Conservation (phyloP, 2,113 vertebrate genomes). For the Gallinago paraguaiae region DNA sequence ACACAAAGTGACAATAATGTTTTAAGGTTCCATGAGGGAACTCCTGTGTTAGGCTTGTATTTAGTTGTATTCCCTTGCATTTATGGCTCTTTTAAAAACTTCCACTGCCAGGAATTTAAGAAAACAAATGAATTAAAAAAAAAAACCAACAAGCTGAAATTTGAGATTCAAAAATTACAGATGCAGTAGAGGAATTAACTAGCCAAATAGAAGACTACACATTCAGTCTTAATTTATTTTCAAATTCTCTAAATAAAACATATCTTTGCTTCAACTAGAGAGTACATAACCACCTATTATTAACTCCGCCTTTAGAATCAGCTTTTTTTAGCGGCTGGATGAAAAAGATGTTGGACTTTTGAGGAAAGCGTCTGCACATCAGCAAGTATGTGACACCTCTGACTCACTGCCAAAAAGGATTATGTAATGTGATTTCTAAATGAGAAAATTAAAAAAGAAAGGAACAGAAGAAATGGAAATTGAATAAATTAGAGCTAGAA, state of each 20-base stretch:
- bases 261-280: background rate
- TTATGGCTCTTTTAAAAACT: background rate
- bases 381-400: background rate
- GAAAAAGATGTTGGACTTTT: background rate
- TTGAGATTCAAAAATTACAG: background rate
- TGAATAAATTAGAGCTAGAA: background rate
- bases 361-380: background rate
- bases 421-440: background rate
- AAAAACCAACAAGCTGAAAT: background rate
- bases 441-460: background rate
- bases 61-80: background rate
- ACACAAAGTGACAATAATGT: background rate
- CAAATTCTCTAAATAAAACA: background rate
- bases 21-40: background rate
- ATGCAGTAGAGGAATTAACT: background rate
- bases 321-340: background rate
- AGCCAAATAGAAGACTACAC: background rate
- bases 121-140: background rate
- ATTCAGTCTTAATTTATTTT: background rate
- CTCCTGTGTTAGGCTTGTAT: background rate
- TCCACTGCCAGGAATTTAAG: background rate
- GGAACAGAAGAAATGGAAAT: background rate
- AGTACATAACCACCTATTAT: background rate
- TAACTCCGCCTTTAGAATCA: background rate
- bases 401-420: background rate